Conservation (phyloP, 1,140 invertebrate species). For the Ceratosolen fusciceps region DNA sequence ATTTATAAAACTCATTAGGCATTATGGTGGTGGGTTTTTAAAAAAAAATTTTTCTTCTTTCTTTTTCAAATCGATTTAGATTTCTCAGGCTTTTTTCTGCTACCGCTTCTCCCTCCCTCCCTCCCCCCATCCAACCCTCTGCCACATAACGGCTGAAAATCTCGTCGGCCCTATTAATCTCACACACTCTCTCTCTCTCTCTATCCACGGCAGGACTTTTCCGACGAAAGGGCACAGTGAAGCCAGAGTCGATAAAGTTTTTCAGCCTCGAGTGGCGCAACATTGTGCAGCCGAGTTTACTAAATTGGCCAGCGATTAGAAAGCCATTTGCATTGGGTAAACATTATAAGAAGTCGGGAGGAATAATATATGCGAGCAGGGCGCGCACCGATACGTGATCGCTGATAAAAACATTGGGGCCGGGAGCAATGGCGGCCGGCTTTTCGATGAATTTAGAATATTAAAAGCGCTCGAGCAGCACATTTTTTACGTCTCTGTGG, state of each 20-base stretch:
- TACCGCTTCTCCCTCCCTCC: not conserved
- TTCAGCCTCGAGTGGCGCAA: not conserved
- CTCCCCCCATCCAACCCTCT: not conserved
- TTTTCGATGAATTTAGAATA: slow-evolving; percentile 30
- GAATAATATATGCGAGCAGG: not conserved
- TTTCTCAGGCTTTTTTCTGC: no score
- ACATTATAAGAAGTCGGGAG: slow-evolving; percentile 2
- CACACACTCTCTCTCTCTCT: no score
- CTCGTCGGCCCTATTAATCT: no score
- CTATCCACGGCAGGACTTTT: no score
- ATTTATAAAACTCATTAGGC: slow-evolving; percentile 35
- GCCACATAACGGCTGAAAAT: no score
- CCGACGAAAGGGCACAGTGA: not conserved
- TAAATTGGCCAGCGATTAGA: slow-evolving; percentile 9
- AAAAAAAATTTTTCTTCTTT: slow-evolving; percentile 9
- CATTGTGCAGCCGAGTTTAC: not conserved
- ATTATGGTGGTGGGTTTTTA: no score
- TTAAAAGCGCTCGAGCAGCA: slow-evolving; percentile 13
- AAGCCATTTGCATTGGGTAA: slow-evolving; percentile 14
- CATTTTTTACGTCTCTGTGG: not conserved
- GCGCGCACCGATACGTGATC: slow-evolving; percentile 31
- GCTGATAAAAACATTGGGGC: slow-evolving; percentile 12
- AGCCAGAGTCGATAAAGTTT: not conserved
- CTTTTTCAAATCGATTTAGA: no score
- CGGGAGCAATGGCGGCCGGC: not conserved